These are phyloP conservation scores for Spodoptera littoralis DNA, from an alignment of 2,888 invertebrate genomes.

Conservation along the genomic window DNA sequence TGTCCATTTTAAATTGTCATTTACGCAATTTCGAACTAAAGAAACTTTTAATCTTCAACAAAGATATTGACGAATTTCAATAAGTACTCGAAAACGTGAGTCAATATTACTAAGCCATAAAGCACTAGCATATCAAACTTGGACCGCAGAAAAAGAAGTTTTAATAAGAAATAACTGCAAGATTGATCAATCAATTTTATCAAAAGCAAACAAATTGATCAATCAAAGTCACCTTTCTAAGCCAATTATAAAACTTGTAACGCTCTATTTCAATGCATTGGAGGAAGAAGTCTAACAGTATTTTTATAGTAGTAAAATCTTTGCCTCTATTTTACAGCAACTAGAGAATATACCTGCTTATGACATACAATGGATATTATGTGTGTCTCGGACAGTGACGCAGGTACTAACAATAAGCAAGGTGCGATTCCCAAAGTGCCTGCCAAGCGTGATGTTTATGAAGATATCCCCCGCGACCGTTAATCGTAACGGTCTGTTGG, in stretches of 20 bases:
- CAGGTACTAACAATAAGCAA: constrained; percentile 7
- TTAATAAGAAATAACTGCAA: constrained; percentile 26
- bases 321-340: too few relatives aligned
- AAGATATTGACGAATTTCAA: too few relatives aligned
- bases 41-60: neutral
- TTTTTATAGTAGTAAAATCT: neutral
- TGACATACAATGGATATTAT: too few relatives aligned
- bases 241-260: constrained; percentile 27
- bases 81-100: constrained; percentile 21
- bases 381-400: neutral
- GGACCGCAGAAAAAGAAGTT: constrained; percentile 24
- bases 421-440: neutral
- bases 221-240: constrained; percentile 22
- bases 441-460: constrained; percentile 22
- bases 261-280: constrained; percentile 8
- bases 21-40: constrained; percentile 6
- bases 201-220: constrained; percentile 42
- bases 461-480: constrained; percentile 29
- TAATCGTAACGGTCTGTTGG: constrained; percentile 35
- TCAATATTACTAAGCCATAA: constrained; percentile 29
- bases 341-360: too few relatives aligned
- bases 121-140: constrained; percentile 24
- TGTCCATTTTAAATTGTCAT: neutral
- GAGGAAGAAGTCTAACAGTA: neutral
- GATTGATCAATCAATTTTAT: constrained; percentile 38